Conservation (phyloP, 1,140 invertebrate species). For the Lordiphosa clarofinis region DNA sequence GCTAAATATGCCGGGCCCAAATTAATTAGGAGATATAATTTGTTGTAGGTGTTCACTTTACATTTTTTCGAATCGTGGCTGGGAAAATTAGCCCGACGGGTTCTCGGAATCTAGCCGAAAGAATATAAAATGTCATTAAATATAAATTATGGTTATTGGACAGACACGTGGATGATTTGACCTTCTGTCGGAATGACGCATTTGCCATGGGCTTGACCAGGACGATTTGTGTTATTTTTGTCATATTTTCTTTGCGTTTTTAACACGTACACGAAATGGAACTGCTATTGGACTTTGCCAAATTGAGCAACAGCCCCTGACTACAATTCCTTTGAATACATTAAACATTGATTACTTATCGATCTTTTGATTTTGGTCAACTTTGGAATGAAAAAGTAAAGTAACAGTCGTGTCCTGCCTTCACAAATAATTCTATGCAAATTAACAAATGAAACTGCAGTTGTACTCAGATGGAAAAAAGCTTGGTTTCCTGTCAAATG, state of each 20-base stretch:
- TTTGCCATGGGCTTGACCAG: slow-evolving; percentile 19
- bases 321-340: slow-evolving; percentile 13
- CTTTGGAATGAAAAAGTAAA: slow-evolving; percentile 24
- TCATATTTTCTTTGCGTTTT: slow-evolving; percentile 34
- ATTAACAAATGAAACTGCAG: slow-evolving; percentile 44
- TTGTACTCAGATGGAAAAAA: slow-evolving; percentile 19
- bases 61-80: slow-evolving; percentile 28
- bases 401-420: not conserved
- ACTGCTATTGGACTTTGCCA: slow-evolving; percentile 12
- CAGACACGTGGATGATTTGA: slow-evolving; percentile 44
- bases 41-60: slow-evolving; percentile 39
- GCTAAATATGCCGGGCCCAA: not conserved
- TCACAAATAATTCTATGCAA: slow-evolving; percentile 18
- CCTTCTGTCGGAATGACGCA: slow-evolving; percentile 40
- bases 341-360: slow-evolving; percentile 60
- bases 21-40: slow-evolving; percentile 9
- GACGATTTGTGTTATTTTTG: slow-evolving; percentile 30
- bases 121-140: slow-evolving; percentile 52
- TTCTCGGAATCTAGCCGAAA: not conserved
- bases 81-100: slow-evolving; percentile 17
- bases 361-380: slow-evolving; percentile 41
- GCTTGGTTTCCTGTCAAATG: not conserved
- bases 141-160: slow-evolving; percentile 54
- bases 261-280: slow-evolving; percentile 33
- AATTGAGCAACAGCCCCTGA: slow-evolving; percentile 8